Conservation (phyloP, 2,888 invertebrate genomes). For the Schrankia costaestrigalis region DNA sequence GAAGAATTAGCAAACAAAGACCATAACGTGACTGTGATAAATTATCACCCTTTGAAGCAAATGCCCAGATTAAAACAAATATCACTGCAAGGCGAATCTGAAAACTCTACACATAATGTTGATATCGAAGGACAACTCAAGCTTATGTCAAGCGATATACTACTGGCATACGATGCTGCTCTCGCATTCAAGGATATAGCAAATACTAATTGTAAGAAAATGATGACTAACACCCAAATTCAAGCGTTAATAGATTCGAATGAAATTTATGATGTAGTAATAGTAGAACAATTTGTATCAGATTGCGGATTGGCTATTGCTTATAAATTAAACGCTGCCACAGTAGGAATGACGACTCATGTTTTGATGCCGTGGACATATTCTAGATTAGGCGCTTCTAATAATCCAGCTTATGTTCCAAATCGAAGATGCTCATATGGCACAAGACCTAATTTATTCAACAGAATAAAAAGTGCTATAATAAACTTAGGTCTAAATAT, state of each 20-base stretch:
- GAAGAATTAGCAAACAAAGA: slow-evolving; percentile 43
- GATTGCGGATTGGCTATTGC: slow-evolving; percentile 80
- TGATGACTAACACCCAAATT: slow-evolving; percentile 25
- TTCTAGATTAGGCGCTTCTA: slow-evolving; percentile 77
- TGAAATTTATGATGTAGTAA: slow-evolving; percentile 74
- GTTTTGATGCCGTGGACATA: slow-evolving; percentile 79
- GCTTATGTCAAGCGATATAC: slow-evolving; percentile 1
- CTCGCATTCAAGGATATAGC: slow-evolving; percentile 21
- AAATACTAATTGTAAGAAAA: slow-evolving; percentile 35
- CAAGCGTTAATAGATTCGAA: slow-evolving; percentile 33
- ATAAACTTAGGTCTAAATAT: slow-evolving; percentile 36
- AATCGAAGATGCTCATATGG: slow-evolving; percentile 70
- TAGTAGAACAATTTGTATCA: slow-evolving; percentile 78
- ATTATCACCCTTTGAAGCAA: slow-evolving; percentile 46
- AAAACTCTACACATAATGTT: slow-evolving; percentile 8
- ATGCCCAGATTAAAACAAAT: slow-evolving; percentile 22
- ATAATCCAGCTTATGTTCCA: slow-evolving; percentile 78
- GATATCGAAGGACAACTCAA: slow-evolving; percentile 15
- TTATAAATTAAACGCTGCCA: slow-evolving; percentile 72
- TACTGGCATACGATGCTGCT: slow-evolving; percentile 5
- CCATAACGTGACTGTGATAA: slow-evolving; percentile 50
- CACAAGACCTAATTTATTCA: slow-evolving; percentile 57
- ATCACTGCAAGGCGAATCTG: slow-evolving; percentile 9
- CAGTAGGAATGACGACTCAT: slow-evolving; percentile 75
- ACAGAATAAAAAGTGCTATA: slow-evolving; percentile 63